Evolutionary conservation across 2,113 vertebrate genomes (phyloP).

Genomic region (Gambusia affinis): DNA sequence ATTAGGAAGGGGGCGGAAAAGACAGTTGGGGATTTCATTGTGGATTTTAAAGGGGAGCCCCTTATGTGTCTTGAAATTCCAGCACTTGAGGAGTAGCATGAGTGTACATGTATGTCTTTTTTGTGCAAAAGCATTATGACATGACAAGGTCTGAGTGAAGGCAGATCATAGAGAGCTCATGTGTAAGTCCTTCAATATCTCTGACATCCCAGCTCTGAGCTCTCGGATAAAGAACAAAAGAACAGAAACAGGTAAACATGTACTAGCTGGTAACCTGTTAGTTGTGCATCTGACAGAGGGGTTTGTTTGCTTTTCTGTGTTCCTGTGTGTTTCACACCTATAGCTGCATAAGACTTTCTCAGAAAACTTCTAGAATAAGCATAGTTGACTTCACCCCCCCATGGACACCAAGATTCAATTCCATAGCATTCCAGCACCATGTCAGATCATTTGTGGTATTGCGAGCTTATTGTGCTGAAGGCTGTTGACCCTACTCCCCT

Average conservation of each 20-base stretch:
- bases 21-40: conserved; percentile 66
- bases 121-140: conserved; percentile 63
- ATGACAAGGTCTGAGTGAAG: conserved; percentile 74
- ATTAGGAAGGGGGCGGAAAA: conserved; percentile 71
- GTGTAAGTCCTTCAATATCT: conserved; percentile 68
- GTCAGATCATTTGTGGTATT: conserved; percentile 54
- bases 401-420: conserved; percentile 39
- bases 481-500: conserved; percentile 68
- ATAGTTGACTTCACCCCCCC: conserved; percentile 8
- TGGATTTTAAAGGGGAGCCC: conserved; percentile 74
- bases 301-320: conserved; percentile 45
- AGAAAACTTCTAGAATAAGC: neutral
- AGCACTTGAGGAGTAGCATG: conserved; percentile 53
- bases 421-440: conserved; percentile 42
- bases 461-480: conserved; percentile 53
- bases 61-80: conserved; percentile 66
- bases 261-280: conserved; percentile 64
- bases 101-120: conserved; percentile 59
- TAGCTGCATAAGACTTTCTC: conserved; percentile 22
- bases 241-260: conserved; percentile 68
- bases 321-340: conserved; percentile 32
- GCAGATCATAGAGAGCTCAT: conserved; percentile 64
- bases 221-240: conserved; percentile 71
- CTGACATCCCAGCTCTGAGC: conserved; percentile 66
- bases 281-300: conserved; percentile 35